phyloP scores from a whole-genome alignment of 2,797 vertebrate genomes.

The Enoplosus armatus region DNA sequence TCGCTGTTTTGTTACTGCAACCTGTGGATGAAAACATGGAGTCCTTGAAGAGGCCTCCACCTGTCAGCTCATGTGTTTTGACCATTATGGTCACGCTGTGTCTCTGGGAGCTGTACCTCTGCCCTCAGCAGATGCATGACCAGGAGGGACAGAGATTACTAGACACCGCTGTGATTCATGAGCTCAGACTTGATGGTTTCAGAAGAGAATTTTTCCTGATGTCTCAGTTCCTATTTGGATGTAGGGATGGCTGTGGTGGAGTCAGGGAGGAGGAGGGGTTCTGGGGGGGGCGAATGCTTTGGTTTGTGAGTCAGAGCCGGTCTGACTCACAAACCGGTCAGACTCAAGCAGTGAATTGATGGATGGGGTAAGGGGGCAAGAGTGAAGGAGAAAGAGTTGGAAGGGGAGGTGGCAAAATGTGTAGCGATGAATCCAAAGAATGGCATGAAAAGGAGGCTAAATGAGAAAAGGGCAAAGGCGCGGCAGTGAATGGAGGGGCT shows the following conservation, averaged over 20 bases:
- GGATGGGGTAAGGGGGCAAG: conserved; percentile 68
- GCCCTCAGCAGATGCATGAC: conserved; percentile 41
- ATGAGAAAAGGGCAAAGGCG: conserved; percentile 64
- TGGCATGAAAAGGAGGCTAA: conserved; percentile 74
- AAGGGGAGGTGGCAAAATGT: conserved; percentile 73
- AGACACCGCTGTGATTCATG: conserved; percentile 55
- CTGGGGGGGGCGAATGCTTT: conserved; percentile 34
- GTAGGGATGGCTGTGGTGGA: conserved; percentile 13
- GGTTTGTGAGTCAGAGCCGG: conserved; percentile 69
- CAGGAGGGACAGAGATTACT: conserved; percentile 34
- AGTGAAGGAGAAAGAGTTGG: conserved; percentile 52
- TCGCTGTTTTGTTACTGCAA: not conserved
- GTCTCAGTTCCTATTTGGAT: conserved; percentile 55
- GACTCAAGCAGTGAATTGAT: conserved; percentile 60
- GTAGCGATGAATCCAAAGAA: conserved; percentile 73
- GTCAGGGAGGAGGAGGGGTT: conserved; percentile 25
- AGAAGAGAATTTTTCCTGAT: conserved; percentile 36
- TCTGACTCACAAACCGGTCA: conserved; percentile 74
- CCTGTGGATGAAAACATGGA: conserved; percentile 8
- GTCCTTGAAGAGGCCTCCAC: conserved; percentile 50
- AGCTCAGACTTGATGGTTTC: conserved; percentile 32
- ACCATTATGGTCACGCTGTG: conserved; percentile 38
- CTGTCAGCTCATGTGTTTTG: conserved; percentile 75
- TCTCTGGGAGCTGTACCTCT: conserved; percentile 29
- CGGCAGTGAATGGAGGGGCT: conserved; percentile 54